These are phyloP conservation scores for Enteromius unitaeniatus DNA, from an alignment of 2,797 vertebrate species.

Conservation along the genomic window DNA sequence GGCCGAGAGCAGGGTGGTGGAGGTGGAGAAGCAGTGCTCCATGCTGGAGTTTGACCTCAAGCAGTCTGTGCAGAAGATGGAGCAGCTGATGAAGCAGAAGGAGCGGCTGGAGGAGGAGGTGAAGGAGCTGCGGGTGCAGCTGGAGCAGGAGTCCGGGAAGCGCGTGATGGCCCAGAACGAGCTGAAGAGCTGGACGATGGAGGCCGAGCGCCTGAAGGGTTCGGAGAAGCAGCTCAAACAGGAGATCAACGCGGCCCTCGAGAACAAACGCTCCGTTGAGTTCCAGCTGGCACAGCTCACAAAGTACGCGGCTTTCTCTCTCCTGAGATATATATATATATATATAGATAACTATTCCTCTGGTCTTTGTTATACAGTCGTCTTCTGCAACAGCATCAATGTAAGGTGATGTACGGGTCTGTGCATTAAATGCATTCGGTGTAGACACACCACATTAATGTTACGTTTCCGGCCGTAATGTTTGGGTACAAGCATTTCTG, in stretches of 20 bases:
- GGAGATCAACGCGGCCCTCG: slow-evolving; percentile 91
- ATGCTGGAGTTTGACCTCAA: slow-evolving; percentile 98
- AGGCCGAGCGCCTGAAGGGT: slow-evolving; percentile 90
- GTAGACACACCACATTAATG: too few species aligned
- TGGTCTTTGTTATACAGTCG: background rate
- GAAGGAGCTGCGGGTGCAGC: slow-evolving; percentile 84
- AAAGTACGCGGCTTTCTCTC: slow-evolving; percentile 80
- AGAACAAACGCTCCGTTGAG: slow-evolving; percentile 94
- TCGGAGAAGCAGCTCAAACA: slow-evolving; percentile 98
- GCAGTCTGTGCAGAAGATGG: slow-evolving; percentile 96
- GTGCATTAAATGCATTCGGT: background rate
- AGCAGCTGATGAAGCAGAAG: slow-evolving; percentile 95
- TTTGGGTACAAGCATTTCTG: background rate
- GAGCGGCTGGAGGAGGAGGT: slow-evolving; percentile 96
- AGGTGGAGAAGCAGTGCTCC: slow-evolving; percentile 97
- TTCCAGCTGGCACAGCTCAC: slow-evolving; percentile 96
- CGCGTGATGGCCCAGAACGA: slow-evolving; percentile 86
- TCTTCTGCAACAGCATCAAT: too few species aligned
- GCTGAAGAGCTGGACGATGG: slow-evolving; percentile 87
- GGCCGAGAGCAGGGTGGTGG: slow-evolving; percentile 91
- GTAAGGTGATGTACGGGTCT: background rate
- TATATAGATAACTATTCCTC: background rate
- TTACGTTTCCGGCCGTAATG: background rate
- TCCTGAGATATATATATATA: background rate
- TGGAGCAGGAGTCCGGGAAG: slow-evolving; percentile 92